Base-by-base conservation (phyloP, 1,140 invertebrate genomes). In the Ctenoplectra terminalis region DNA sequence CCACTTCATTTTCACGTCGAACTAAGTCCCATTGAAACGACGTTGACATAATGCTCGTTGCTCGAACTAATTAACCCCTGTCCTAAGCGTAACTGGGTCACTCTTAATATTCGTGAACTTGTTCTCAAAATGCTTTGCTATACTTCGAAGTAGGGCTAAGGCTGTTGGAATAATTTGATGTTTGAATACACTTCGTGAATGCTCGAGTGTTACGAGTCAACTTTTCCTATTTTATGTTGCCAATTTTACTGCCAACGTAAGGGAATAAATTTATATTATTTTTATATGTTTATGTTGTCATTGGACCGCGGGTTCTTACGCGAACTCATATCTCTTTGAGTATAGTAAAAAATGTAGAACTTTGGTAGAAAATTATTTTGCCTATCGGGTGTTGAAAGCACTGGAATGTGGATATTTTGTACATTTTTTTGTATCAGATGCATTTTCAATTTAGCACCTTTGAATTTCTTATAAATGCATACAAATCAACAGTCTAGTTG, bases 1-100 rank as follows among this genome's bases (percentile, higher is more conserved):
- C 66, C 75, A 69, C 64, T 77, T 77, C 52, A 56, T 77, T 77
- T 69, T n/a, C 75, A 69, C 75, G 58, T 63, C 58, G 34, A 54
- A 73, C 77, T 54, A 80, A 80, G 69, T 43, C 46, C 23, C 34
- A 31, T 52, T 54, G 46, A 43, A 71, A 72, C 69, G 46, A 73
- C 58, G 58, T 54, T 63, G 48, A 63, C 70, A 72, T 73, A 60
- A 80, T 61, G 58, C 46, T 50, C 48, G 66, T 78, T 60, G 29
- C 54, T 34, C 70, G 31, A 43, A 60, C 69, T 72, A 54, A 54
- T 64, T 75, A 61, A 75, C 72, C 46, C 43, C 43, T 50, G 43
- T 52, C 60, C 60, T 61, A 63, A 60, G 37, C 58, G 48, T 61
- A 61, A 56, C 69, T 73, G 40, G 70, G 73, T 75, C 56, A 50